Conservation (phyloP, 2,113 vertebrate species). For the Notechis scutatus region DNA sequence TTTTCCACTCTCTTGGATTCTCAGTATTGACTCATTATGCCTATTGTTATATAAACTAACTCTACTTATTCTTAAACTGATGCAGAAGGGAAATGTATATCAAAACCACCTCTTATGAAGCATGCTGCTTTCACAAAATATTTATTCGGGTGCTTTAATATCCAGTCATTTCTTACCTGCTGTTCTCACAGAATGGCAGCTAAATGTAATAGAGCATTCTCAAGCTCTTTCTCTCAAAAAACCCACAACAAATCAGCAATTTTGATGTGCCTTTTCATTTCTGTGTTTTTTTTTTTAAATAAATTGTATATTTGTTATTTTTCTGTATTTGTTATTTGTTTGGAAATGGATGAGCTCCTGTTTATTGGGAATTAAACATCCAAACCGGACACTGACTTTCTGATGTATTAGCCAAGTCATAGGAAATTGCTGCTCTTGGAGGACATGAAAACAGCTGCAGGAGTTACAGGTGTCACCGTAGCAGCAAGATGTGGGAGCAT, state of each 20-base stretch:
- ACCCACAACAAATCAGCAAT: background rate
- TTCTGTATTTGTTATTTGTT: background rate
- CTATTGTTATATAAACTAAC: background rate
- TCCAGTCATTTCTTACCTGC: background rate
- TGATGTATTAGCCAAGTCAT: background rate
- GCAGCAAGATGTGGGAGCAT: background rate
- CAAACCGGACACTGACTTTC: background rate
- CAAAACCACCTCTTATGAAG: background rate
- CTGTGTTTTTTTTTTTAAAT: background rate
- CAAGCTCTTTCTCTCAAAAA: background rate
- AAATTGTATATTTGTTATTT: background rate
- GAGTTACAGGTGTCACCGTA: constrained; percentile 9
- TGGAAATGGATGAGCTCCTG: background rate
- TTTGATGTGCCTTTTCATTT: background rate
- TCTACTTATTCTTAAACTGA: background rate
- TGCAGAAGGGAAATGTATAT: background rate
- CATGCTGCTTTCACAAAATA: background rate
- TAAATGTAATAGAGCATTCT: background rate
- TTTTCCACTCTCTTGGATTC: background rate
- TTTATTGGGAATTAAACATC: constrained; percentile 13
- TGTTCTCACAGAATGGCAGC: background rate
- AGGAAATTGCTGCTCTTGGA: constrained; percentile 3
- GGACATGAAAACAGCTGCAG: constrained; percentile 21
- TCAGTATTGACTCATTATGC: background rate
- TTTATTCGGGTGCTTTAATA: background rate